Conservation (phyloP, 2,888 invertebrate species). For the Rhagium mordax region DNA sequence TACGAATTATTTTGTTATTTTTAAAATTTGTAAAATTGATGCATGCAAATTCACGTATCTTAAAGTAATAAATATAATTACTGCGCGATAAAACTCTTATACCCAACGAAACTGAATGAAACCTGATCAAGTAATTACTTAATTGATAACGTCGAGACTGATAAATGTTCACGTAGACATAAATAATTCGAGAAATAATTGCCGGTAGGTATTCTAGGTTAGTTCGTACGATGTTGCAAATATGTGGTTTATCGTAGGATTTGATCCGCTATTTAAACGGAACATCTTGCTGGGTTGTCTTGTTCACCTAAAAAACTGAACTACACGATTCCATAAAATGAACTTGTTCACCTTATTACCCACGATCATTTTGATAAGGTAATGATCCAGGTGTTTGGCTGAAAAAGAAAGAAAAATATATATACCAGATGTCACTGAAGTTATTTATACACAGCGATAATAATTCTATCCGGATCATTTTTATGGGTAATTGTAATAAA, state of each 20-base stretch:
- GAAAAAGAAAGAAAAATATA: not conserved
- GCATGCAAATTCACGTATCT: not conserved
- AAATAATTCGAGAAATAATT: slow-evolving; percentile 20
- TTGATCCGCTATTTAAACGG: slow-evolving; percentile 55
- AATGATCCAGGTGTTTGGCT: not conserved
- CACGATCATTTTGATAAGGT: not conserved
- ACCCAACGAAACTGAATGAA: not conserved
- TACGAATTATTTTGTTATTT: too few relatives aligned
- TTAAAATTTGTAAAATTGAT: too few relatives aligned
- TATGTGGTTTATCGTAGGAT: slow-evolving; percentile 53
- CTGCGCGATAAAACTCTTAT: not conserved
- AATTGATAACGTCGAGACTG: not conserved
- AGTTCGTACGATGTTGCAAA: slow-evolving; percentile 39
- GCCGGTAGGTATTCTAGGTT: slow-evolving; percentile 39
- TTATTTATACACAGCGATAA: too few relatives aligned
- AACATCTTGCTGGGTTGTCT: slow-evolving; percentile 43
- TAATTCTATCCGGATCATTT: too few relatives aligned
- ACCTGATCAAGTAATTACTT: not conserved
- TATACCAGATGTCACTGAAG: not conserved
- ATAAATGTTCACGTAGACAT: not conserved
- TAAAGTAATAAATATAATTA: not conserved
- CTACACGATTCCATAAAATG: slow-evolving; percentile 5
- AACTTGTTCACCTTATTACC: slow-evolving; percentile 10
- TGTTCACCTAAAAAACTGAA: slow-evolving; percentile 41
- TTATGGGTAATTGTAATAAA: too few relatives aligned